Conservation (phyloP, 2,888 invertebrate genomes). For the Leptinotarsa juncta region DNA sequence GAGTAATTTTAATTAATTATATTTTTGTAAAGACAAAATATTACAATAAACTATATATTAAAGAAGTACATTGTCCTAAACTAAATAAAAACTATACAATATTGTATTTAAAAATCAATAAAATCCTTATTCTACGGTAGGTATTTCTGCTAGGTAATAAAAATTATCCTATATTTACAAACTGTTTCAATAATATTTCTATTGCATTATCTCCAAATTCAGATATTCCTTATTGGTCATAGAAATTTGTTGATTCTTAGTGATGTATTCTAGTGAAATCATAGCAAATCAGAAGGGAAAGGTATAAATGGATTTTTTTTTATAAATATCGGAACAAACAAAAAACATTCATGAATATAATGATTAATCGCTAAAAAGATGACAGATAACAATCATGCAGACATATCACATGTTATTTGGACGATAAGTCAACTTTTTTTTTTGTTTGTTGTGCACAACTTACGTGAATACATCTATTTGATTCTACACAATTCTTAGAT, state of each 20-base stretch:
- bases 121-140: slow-evolving; percentile 56
- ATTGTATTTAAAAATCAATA: slow-evolving; percentile 57
- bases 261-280: slow-evolving; percentile 35
- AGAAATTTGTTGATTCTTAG: slow-evolving; percentile 29
- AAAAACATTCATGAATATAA: slow-evolving; percentile 52
- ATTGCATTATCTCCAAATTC: slow-evolving; percentile 57
- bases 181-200: slow-evolving; percentile 48
- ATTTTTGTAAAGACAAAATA: slow-evolving; percentile 62
- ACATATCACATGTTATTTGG: slow-evolving; percentile 58
- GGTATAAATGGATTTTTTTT: neutral
- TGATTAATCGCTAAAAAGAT: slow-evolving; percentile 47
- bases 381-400: slow-evolving; percentile 54
- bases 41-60: slow-evolving; percentile 63
- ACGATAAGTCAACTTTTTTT: slow-evolving; percentile 48
- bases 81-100: slow-evolving; percentile 62
- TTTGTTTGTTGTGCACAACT: slow-evolving; percentile 46
- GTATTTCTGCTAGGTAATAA: slow-evolving; percentile 56
- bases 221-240: slow-evolving; percentile 20
- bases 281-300: slow-evolving; percentile 41
- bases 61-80: slow-evolving; percentile 60
- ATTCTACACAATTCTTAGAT: slow-evolving; percentile 39
- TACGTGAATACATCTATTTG: slow-evolving; percentile 44
- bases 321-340: slow-evolving; percentile 44
- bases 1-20: slow-evolving; percentile 39
- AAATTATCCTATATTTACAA: slow-evolving; percentile 59